Base-by-base conservation (phyloP, 2,113 vertebrate genomes). In the Prolemur simus region DNA sequence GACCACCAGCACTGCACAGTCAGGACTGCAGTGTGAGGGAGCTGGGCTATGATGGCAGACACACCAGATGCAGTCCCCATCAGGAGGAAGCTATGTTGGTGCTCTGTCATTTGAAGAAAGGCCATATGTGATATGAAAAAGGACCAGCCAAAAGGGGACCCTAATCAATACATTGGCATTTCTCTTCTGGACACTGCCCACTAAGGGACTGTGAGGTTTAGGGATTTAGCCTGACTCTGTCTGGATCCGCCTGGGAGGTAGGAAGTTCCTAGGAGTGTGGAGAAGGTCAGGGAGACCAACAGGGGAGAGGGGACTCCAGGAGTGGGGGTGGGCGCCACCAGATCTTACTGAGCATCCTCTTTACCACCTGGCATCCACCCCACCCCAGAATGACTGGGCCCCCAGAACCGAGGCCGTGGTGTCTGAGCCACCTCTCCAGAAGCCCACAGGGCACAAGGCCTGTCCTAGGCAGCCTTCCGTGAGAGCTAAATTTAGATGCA, bases 21-120 rank as follows among this genome's bases (percentile, higher is more conserved):
- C 20, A n/a, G 56, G 66, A 12, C 29, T 3, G 2, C 2, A 1
- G 10, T 23, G 7, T 29, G 23, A 49, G 3, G 15, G 21, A n/a
- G n/a, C 45, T 6, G 15, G 81, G 49, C 83, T 27, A 7, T 34
- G 58, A 9, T 17, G 39, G 32, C n/a, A 29, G 52, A 77, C n/a
- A 54, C 39, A 11, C 0, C 25, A 39, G 64, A 21, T 5, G 14
- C 27, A 8, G 11, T 3, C 60, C 34, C 49, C 42, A 3, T 58
- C 1, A 3, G 42, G 14, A 58, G 6, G 58, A 58, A 49, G 29
- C 32, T 52, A 6, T 2, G 2, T 8, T 18, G 39, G 25, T 49
- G 54, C 71, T 64, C 80, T 66, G 17, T 52, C 42, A 58, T 21
- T 27, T 78, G 25, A 56, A 37, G 39, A 66, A n/a, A 68, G 66